Evolutionary conservation across 2,113 vertebrate genomes (phyloP), one percentile per base, ranked within the genome.

Genomic region (Tretioscincus oriximinensis): DNA sequence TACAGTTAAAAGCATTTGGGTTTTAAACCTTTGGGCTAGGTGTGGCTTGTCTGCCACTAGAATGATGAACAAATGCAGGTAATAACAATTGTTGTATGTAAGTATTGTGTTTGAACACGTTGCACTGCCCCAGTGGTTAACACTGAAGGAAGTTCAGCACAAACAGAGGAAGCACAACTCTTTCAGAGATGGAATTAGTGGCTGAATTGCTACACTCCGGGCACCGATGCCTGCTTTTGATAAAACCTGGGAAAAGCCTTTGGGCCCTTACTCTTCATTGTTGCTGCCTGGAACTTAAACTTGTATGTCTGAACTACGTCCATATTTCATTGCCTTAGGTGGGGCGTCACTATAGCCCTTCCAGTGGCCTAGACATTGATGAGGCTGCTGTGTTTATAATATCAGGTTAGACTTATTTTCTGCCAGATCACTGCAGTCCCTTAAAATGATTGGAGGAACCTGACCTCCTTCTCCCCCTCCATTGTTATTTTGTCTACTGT

Each of bases 201-300:
- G 92, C 91, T 41, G 81, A 95, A 91, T 94, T 95, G 89, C 92
- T 94, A 81, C 90, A 54, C 84, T 93, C 87, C 90, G 81, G 72
- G 91, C 90, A 86, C 90, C 92, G 95, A 96, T 96, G 94, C 94
- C 94, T 95, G 87, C 77, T 69, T 88, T 92, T 94, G 96, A 96
- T 96, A 96, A 96, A 96, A 96, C 95, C 95, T 96, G 95, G 95
- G 96, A 96, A 96, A 95, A 93, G 91, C 83, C 92, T 93, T 91
- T 73, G 84, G 82, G 92, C 92, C 92, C 92, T 94, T 87, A 92
- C 91, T 94, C 91, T 84, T 93, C 94, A 96, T 96, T 96, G 95
- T 96, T 96, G 93, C 89, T 88, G 91, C 92, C 90, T 87, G 93
- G 87, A 90, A 91, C 91, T 93, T 93, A 91, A 41, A 81, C 88